Base-by-base conservation (phyloP, 2,888 invertebrate genomes). In the Ornithoptera priamus region DNA sequence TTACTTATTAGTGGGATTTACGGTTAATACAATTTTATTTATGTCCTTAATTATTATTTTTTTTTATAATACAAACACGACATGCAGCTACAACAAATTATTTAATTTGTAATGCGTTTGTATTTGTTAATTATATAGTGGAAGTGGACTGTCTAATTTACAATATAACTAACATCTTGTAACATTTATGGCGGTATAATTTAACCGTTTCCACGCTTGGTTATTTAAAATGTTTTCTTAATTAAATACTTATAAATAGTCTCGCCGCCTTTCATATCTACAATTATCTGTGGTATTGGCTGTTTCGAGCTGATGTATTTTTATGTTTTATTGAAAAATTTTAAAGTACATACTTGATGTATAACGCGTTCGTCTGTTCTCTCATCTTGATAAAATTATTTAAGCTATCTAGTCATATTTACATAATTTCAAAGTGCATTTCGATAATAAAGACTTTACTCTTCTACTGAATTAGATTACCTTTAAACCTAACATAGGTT, bases 81-180 rank as follows among this genome's bases (percentile, higher is more conserved):
- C 82, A 82, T 79, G 81, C 82, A 79, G 81, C 77, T n/a, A 22
- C 22, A 83, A 89, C 87, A 88, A 89, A 89, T 89, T 84, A 85
- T 88, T 89, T 88, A 87, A 89, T 90, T 90, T 89, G 85, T 90
- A 83, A 87, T 85, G 80, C 84, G 83, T 89, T 89, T 87, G 82
- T 85, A 81, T 83, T 80, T 81, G 84, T 85, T 90, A 89, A 89
- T 88, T 86, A 86, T 83, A 82, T 77, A 79, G 76, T 78, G 75
- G 81, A 75, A 77, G 80, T 76, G 77, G 80, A 78, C 75, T 76
- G 80, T 76, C 82, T 86, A 84, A 85, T 86, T 87, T 86, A 86
- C 87, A 82, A 82, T 72, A 78, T 78, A 76, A 78, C 80, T 79
- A 79, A 76, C 70, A 71, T 65, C 75, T 76, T 73, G 81, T 83